Conservation (phyloP, 2,113 vertebrate genomes). For the Manacus vitellinus region DNA sequence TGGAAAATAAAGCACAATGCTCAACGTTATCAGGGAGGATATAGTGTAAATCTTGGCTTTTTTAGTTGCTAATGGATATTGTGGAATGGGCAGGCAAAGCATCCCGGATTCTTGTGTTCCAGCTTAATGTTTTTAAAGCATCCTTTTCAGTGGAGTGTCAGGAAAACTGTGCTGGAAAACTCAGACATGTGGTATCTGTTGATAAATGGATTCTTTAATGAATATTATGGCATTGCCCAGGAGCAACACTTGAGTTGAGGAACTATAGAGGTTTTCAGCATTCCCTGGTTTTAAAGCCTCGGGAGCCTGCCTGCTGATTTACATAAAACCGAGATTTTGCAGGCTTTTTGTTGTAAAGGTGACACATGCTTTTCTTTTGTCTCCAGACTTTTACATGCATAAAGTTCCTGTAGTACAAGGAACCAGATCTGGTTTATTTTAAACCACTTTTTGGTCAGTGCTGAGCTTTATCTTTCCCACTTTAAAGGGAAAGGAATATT, state of each 20-base stretch:
- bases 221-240: constrained; percentile 43
- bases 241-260: constrained; percentile 35
- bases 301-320: constrained; percentile 8
- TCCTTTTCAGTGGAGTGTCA: not conserved
- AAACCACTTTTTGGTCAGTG: not conserved
- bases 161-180: constrained; percentile 40
- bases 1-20: constrained; percentile 77
- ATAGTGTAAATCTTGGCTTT: constrained; percentile 68
- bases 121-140: not conserved
- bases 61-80: constrained; percentile 5
- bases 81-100: constrained; percentile 2
- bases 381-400: not conserved
- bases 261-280: not conserved
- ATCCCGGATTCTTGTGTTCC: not conserved
- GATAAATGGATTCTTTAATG: constrained; percentile 59
- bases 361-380: constrained; percentile 56
- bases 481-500: not conserved
- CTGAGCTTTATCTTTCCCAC: not conserved
- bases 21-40: constrained; percentile 69
- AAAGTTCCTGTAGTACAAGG: not conserved
- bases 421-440: not conserved
- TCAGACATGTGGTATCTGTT: constrained; percentile 51
- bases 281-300: constrained; percentile 23
- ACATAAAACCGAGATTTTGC: constrained; percentile 26
- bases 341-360: constrained; percentile 42